Conservation (phyloP, 1,140 invertebrate species). For the Alviniconcha marisindica region DNA sequence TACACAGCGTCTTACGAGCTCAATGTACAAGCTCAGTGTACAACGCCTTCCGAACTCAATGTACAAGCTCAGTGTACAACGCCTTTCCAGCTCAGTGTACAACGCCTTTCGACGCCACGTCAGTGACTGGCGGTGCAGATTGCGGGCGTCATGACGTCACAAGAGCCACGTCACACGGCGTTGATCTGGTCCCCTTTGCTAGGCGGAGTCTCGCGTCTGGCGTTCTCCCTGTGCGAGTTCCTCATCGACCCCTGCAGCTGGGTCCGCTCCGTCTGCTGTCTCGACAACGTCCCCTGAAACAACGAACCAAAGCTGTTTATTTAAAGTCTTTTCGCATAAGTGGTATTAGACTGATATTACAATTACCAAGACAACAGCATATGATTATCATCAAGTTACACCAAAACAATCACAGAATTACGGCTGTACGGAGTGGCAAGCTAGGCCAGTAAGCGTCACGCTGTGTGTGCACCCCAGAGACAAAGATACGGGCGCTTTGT, state of each 20-base stretch:
- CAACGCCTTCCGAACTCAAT: too few species aligned
- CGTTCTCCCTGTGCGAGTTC: neutral
- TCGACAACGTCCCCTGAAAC: neutral
- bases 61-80: neutral
- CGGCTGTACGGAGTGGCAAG: too few species aligned
- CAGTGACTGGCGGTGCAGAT: neutral
- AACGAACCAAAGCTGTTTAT: neutral
- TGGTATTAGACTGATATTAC: neutral
- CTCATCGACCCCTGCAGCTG: slow-evolving; percentile 7
- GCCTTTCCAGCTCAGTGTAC: neutral
- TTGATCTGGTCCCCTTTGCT: slow-evolving; percentile 1
- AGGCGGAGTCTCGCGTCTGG: too few species aligned
- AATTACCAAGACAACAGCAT: too few species aligned
- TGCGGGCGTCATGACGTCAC: neutral
- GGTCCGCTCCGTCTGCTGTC: slow-evolving; percentile 6
- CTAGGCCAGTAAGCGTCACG: neutral
- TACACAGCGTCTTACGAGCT: neutral
- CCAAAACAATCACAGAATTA: too few species aligned
- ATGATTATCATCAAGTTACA: neutral
- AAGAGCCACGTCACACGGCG: neutral
- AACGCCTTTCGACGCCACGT: neutral
- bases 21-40: neutral
- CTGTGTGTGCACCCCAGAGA: neutral
- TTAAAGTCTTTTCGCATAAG: neutral
- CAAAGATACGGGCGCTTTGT: too few species aligned